phyloP scores from a whole-genome alignment of 2,113 vertebrate species.

The Andinoacara biseriatus region DNA sequence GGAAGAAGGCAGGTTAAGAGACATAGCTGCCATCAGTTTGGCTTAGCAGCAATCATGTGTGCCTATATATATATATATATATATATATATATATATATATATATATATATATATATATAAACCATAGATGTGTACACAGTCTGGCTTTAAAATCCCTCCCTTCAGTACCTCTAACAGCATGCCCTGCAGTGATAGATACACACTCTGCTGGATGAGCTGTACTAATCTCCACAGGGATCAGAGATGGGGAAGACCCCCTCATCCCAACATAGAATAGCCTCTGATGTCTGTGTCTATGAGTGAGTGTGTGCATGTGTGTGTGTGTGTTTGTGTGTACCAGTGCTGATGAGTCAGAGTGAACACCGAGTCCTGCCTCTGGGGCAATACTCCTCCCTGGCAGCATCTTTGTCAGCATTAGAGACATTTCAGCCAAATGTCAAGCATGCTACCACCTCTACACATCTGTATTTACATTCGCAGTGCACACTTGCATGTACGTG shows the following conservation, averaged over 20 bases:
- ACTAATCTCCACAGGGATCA: constrained; percentile 45
- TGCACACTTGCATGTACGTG: constrained; percentile 6
- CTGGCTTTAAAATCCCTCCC: constrained; percentile 32
- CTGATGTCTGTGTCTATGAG: constrained; percentile 18
- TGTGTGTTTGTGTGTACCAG: constrained; percentile 19
- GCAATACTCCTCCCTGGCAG: constrained; percentile 50
- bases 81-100: background rate
- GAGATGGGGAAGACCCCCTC: constrained; percentile 52
- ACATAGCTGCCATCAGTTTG: background rate
- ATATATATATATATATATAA: too few relatives aligned
- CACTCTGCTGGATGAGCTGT: constrained; percentile 48
- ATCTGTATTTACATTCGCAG: constrained; percentile 22
- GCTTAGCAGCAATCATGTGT: background rate
- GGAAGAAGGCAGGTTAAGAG: background rate
- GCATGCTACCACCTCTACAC: constrained; percentile 22
- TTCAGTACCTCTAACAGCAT: constrained; percentile 21
- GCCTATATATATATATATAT: background rate
- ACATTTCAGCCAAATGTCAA: constrained; percentile 73
- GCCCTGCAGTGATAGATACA: constrained; percentile 50
- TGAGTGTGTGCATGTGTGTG: background rate
- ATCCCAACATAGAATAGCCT: constrained; percentile 29
- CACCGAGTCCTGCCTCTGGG: constrained; percentile 56
- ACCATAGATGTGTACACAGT: background rate
- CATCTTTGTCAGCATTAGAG: constrained; percentile 70
- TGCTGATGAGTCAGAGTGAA: constrained; percentile 66